phyloP scores from a whole-genome alignment of 2,888 invertebrate species.

The Chloromyia formosa region DNA sequence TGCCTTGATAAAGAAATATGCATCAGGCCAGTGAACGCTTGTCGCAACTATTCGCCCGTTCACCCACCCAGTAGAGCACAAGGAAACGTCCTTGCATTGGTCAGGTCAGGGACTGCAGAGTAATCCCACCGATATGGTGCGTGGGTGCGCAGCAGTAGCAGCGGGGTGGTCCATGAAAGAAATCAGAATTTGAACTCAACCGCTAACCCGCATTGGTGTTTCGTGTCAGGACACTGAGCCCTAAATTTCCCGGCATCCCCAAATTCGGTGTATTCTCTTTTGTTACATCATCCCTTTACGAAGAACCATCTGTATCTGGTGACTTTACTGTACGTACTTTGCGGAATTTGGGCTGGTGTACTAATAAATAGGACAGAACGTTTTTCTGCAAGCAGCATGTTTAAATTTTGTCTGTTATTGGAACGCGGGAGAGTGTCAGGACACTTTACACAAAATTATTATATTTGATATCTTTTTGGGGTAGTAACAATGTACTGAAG shows the following conservation, averaged over 20 bases:
- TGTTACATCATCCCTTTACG: background rate
- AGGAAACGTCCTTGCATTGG: conserved; percentile 40
- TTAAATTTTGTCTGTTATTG: background rate
- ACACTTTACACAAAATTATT: too few relatives aligned
- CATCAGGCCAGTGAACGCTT: conserved; percentile 29
- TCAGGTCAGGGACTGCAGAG: conserved; percentile 40
- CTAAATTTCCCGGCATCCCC: too few relatives aligned
- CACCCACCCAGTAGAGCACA: background rate
- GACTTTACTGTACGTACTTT: background rate
- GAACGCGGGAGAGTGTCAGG: background rate
- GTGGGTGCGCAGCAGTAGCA: conserved; percentile 37
- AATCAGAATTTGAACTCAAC: background rate
- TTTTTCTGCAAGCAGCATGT: background rate
- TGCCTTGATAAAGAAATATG: conserved; percentile 11
- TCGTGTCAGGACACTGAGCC: background rate
- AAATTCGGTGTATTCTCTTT: too few relatives aligned
- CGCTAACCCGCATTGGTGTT: background rate
- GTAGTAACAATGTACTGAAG: too few relatives aligned
- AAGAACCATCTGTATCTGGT: background rate
- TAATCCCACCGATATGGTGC: background rate
- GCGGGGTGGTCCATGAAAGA: background rate
- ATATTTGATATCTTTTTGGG: too few relatives aligned
- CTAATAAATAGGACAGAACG: background rate
- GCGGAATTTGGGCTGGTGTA: background rate
- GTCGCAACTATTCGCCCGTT: background rate